These are phyloP conservation scores for Thera britannica DNA, from an alignment of 2,888 invertebrate species.

Conservation along the genomic window DNA sequence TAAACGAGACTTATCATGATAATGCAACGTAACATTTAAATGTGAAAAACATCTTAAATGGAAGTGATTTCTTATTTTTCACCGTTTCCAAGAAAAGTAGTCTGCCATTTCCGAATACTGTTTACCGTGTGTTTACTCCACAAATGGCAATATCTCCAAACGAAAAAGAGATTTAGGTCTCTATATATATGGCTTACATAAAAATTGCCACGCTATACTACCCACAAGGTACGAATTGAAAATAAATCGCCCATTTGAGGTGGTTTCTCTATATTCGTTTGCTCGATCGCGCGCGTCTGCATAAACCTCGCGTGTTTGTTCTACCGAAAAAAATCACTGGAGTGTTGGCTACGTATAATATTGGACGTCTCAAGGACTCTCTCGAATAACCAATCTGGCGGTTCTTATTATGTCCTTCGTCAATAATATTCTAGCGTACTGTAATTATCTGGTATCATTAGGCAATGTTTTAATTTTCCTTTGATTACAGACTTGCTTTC, in stretches of 20 bases:
- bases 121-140: slow-evolving; percentile 31
- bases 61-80: background rate
- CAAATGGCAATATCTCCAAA: slow-evolving; percentile 24
- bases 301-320: slow-evolving; percentile 35
- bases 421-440: slow-evolving; percentile 14
- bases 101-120: slow-evolving; percentile 25
- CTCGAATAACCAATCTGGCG: slow-evolving; percentile 44
- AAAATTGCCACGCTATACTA: slow-evolving; percentile 31
- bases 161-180: slow-evolving; percentile 33
- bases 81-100: slow-evolving; percentile 12
- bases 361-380: slow-evolving; percentile 45
- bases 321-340: slow-evolving; percentile 43
- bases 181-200: slow-evolving; percentile 35
- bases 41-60: background rate
- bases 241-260: slow-evolving; percentile 35
- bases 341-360: slow-evolving; percentile 42
- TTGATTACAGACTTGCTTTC: too few species aligned
- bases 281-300: slow-evolving; percentile 31
- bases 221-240: slow-evolving; percentile 35
- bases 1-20: too few species aligned
- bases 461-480: too few species aligned
- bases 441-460: too few species aligned
- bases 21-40: background rate
- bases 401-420: slow-evolving; percentile 40
- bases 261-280: slow-evolving; percentile 28